Percentiles rank a stretch among this genome's conserved stretches.
Conservation (phyloP, 2,113 vertebrate species). For the Gallinago paraguaiae region DNA sequence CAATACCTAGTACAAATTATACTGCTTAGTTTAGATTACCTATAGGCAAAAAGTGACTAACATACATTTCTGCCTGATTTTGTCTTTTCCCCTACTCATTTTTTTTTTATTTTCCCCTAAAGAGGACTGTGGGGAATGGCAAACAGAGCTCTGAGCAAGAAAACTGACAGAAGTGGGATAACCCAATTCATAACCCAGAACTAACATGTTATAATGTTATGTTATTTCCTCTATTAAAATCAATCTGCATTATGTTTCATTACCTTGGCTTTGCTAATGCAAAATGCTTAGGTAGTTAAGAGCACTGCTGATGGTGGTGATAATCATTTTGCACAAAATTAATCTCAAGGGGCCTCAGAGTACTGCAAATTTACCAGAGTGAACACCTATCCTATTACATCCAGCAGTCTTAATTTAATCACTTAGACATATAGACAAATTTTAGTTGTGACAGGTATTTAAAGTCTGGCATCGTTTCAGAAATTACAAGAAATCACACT, state of each 20-base stretch:
- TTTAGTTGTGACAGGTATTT: not conserved
- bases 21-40: not conserved
- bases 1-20: not conserved
- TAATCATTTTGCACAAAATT: conserved; percentile 32
- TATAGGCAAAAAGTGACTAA: not conserved
- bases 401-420: conserved; percentile 35
- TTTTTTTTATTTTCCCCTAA: not conserved
- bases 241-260: conserved; percentile 22
- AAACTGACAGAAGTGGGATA: not conserved
- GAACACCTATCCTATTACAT: conserved; percentile 45
- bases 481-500: not conserved
- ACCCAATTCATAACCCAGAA: not conserved
- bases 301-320: not conserved
- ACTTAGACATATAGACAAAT: conserved; percentile 27
- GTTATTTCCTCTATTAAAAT: not conserved
- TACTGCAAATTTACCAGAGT: conserved; percentile 3
- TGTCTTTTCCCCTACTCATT: not conserved
- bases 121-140: not conserved
- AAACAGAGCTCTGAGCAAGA: not conserved
- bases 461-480: not conserved
- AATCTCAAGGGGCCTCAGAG: conserved; percentile 20
- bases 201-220: not conserved
- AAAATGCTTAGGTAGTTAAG: not conserved
- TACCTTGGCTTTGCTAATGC: not conserved
- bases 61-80: not conserved